A percentile compares a stretch with the other conserved stretches of the same genome.
phyloP scores from a whole-genome alignment of 2,113 vertebrate genomes.

The Alaudala cheleensis region DNA sequence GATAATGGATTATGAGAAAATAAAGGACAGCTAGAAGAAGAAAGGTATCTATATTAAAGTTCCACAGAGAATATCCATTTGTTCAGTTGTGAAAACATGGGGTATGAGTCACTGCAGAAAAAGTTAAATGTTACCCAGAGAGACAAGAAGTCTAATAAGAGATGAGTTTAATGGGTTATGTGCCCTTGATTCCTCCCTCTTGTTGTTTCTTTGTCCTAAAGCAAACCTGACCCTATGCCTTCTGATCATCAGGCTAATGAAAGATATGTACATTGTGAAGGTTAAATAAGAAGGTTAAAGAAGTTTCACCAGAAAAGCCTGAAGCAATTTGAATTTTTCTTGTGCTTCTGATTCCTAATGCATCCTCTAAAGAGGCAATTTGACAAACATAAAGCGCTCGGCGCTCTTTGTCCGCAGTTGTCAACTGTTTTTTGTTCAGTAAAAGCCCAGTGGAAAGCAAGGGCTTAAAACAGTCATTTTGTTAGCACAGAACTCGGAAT shows the following conservation, averaged over 20 bases:
- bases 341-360: conserved; percentile 29
- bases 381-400: not conserved
- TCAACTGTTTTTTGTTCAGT: conserved; percentile 4
- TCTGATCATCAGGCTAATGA: not conserved
- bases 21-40: not conserved
- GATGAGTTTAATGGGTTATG: not conserved
- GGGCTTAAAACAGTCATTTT: conserved; percentile 43
- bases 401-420: conserved; percentile 37
- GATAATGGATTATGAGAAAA: not conserved
- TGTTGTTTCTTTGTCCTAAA: not conserved
- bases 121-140: not conserved
- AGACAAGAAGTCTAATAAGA: not conserved
- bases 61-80: not conserved
- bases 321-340: conserved; percentile 24
- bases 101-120: not conserved
- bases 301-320: conserved; percentile 37
- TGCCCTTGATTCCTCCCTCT: not conserved
- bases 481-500: conserved; percentile 25
- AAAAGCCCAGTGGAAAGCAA: conserved; percentile 31
- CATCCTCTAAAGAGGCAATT: conserved; percentile 38
- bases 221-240: not conserved
- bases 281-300: not conserved
- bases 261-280: not conserved
- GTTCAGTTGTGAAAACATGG: not conserved
- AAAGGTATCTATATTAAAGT: not conserved